Evolutionary conservation across 30 jellyfish, hydroid and myxozoan species (phyloP).

Genomic region (Aurelia sp.): DNA sequence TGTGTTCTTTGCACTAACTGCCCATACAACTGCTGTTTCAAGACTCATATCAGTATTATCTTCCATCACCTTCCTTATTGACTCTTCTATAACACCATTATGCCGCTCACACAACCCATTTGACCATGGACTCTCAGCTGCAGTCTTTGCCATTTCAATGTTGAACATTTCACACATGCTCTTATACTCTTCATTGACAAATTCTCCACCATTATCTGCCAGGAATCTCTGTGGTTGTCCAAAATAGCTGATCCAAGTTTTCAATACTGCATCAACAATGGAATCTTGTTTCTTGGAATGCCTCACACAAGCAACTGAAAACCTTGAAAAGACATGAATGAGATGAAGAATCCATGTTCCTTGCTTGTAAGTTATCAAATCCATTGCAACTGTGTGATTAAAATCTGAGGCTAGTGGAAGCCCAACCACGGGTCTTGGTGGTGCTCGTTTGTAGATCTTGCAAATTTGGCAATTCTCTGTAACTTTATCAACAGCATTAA

Average conservation of each 20-base stretch:
- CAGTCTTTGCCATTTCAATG: constrained; percentile 33
- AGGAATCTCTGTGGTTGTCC: constrained; percentile 23
- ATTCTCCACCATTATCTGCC: constrained; percentile 71
- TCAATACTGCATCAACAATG: no score
- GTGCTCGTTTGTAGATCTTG: constrained; percentile 37
- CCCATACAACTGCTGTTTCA: constrained; percentile 42
- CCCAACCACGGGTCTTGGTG: constrained; percentile 51
- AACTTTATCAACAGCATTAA: background rate
- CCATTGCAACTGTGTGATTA: constrained; percentile 7
- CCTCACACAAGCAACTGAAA: background rate
- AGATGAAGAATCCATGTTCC: no score
- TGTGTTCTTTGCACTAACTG: no score
- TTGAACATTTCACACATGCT: constrained; percentile 39
- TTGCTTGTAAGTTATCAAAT: no score
- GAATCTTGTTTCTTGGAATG: no score
- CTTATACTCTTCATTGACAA: constrained; percentile 35
- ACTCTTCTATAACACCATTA: background rate
- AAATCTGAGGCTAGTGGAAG: background rate
- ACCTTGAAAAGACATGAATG: background rate
- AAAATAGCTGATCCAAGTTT: background rate
- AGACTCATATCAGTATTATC: background rate
- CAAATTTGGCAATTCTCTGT: background rate
- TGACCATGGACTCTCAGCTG: constrained; percentile 63
- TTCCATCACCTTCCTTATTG: constrained; percentile 1
- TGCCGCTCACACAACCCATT: constrained; percentile 53